phyloP scores from a whole-genome alignment of 1,140 invertebrate species.

The Potamilus streckersoni region DNA sequence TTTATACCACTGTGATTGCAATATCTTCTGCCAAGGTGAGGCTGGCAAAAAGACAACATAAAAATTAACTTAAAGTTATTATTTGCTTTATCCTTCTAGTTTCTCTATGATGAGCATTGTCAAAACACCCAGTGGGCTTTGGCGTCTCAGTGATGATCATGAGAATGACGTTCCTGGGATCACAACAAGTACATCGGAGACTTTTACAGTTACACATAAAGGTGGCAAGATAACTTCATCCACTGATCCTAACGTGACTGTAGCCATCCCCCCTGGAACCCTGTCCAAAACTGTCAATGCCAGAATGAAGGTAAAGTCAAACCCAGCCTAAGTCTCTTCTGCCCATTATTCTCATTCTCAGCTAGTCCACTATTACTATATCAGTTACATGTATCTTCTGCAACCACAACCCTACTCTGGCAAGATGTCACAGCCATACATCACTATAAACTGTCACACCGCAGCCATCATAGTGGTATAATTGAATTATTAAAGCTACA shows the following conservation, averaged over 20 bases:
- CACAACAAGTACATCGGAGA: constrained; percentile 46
- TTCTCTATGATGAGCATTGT: constrained; percentile 41
- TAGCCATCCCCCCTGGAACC: constrained; percentile 52
- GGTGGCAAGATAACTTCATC: constrained; percentile 56
- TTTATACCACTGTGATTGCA: no score
- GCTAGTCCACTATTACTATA: background rate
- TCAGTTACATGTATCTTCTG: background rate
- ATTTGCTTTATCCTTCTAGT: constrained; percentile 20
- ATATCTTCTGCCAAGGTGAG: no score
- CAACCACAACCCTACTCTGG: no score
- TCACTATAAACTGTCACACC: no score
- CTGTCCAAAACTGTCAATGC: constrained; percentile 40
- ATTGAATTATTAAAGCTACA: no score
- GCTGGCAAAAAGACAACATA: no score
- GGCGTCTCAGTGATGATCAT: constrained; percentile 41
- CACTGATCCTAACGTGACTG: constrained; percentile 43
- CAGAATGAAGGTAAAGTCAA: constrained; percentile 52
- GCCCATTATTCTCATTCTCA: background rate
- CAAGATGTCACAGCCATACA: no score
- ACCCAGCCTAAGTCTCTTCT: background rate
- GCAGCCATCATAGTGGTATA: no score
- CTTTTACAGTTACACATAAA: constrained; percentile 54
- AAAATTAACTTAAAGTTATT: background rate
- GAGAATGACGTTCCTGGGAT: constrained; percentile 16
- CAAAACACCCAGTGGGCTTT: constrained; percentile 39